Evolutionary conservation across 2,888 invertebrate genomes (phyloP).

Genomic region (Matsumyia berberina): DNA sequence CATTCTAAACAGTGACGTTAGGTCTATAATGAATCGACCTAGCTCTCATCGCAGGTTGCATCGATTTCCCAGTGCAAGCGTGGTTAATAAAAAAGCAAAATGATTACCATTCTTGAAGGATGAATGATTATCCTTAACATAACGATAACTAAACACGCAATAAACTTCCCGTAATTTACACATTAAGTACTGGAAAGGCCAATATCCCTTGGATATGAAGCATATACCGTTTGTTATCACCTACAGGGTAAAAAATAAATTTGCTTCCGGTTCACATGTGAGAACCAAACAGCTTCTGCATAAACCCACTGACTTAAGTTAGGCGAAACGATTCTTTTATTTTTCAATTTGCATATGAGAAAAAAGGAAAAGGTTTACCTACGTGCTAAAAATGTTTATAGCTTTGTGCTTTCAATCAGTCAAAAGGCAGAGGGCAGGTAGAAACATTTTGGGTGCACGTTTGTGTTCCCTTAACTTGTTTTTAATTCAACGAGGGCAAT

Average conservation of each 20-base stretch:
- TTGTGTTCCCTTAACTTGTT: background rate
- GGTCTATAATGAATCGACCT: too few species aligned
- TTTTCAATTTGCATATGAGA: conserved; percentile 41
- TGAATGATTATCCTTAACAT: conserved; percentile 23
- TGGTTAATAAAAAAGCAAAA: too few species aligned
- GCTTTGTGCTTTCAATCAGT: conserved; percentile 26
- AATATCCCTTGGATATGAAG: conserved; percentile 51
- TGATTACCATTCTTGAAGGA: too few species aligned
- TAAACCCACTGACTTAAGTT: too few species aligned
- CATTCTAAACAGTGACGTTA: too few species aligned
- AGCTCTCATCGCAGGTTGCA: too few species aligned
- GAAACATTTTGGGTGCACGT: background rate
- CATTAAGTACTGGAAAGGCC: conserved; percentile 28
- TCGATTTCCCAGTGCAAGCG: too few species aligned
- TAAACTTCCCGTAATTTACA: conserved; percentile 46
- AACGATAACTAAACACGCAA: conserved; percentile 42
- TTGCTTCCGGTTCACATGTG: conserved; percentile 1
- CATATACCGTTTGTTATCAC: conserved; percentile 58
- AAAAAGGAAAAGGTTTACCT: background rate
- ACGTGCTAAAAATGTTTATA: conserved; percentile 20
- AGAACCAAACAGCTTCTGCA: conserved; percentile 10
- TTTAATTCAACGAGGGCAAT: background rate
- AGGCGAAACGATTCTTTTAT: conserved; percentile 30
- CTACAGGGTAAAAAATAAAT: conserved; percentile 13
- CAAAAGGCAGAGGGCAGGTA: background rate